Conservation (phyloP, 2,888 invertebrate species). For the Cerastis leucographa region DNA sequence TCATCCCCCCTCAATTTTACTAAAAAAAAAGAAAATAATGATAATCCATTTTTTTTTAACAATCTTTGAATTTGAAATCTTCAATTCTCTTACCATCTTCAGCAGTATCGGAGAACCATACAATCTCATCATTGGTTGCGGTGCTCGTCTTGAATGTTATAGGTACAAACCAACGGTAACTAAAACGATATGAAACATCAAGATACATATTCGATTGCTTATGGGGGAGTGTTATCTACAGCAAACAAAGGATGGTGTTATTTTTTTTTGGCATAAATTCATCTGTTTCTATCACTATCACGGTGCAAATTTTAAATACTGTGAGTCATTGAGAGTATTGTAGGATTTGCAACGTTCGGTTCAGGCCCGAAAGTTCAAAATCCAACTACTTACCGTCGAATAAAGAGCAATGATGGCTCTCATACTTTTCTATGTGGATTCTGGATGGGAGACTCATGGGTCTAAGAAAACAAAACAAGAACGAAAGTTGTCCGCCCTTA, state of each 20-base stretch:
- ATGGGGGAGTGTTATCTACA: no score
- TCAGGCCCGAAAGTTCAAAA: not conserved
- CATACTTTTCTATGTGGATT: not conserved
- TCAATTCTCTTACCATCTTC: slow-evolving; percentile 78
- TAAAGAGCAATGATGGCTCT: not conserved
- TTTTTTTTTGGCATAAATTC: not conserved
- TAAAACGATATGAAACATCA: slow-evolving; percentile 75
- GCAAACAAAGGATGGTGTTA: not conserved
- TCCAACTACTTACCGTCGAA: not conserved
- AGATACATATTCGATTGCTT: not conserved
- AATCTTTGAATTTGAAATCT: not conserved
- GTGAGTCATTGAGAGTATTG: not conserved
- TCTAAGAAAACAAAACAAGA: not conserved
- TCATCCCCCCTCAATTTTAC: slow-evolving; percentile 87
- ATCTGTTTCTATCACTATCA: not conserved
- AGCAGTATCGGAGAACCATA: slow-evolving; percentile 83
- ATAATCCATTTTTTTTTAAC: not conserved
- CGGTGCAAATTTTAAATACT: not conserved
- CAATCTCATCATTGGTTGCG: slow-evolving; percentile 76
- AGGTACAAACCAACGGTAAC: slow-evolving; percentile 96
- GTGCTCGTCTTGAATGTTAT: slow-evolving; percentile 93
- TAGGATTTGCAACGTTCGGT: not conserved
- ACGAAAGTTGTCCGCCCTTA: not conserved
- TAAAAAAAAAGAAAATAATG: slow-evolving; percentile 73
- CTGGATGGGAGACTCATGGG: not conserved